These are phyloP conservation scores for Alosa sapidissima DNA, from an alignment of 2,797 vertebrate species.

Conservation along the genomic window DNA sequence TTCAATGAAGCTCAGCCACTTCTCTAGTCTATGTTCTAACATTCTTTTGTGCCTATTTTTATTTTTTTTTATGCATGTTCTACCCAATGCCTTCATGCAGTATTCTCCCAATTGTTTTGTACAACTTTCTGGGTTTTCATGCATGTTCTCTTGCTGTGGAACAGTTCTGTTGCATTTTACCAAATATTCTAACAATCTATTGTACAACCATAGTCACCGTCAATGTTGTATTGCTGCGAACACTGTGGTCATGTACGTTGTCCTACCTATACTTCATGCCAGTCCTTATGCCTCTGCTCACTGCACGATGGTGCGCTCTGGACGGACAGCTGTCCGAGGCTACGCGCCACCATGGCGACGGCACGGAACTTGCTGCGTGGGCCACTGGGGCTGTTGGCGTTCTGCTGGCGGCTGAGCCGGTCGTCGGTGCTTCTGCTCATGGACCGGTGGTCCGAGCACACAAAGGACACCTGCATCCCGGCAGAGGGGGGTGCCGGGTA, in stretches of 20 bases:
- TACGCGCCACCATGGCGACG: constrained; percentile 94
- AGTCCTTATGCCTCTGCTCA: constrained; percentile 83
- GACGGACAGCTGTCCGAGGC: constrained; percentile 90
- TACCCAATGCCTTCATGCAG: neutral
- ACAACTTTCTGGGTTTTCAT: neutral
- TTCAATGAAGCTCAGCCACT: neutral
- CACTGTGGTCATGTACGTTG: neutral
- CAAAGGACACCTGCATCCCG: constrained; percentile 94
- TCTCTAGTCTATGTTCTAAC: neutral
- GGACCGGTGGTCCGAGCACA: constrained; percentile 92
- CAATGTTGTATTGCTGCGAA: neutral
- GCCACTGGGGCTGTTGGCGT: constrained; percentile 88
- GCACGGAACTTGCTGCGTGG: constrained; percentile 89
- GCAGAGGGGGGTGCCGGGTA: constrained; percentile 41
- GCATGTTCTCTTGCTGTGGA: neutral
- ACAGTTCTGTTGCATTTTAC: neutral
- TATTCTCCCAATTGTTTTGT: neutral
- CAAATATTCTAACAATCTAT: neutral
- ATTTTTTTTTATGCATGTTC: neutral
- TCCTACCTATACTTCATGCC: constrained; percentile 98
- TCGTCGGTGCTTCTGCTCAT: constrained; percentile 90
- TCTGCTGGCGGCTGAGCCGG: constrained; percentile 82
- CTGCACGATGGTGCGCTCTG: constrained; percentile 82
- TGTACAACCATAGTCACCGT: neutral
- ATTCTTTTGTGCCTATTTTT: neutral